A percentile compares a stretch with the other conserved stretches of the same genome.
These are phyloP conservation scores for Amphiprion clarkii DNA, from an alignment of 2,797 vertebrate genomes.

Conservation along the genomic window DNA sequence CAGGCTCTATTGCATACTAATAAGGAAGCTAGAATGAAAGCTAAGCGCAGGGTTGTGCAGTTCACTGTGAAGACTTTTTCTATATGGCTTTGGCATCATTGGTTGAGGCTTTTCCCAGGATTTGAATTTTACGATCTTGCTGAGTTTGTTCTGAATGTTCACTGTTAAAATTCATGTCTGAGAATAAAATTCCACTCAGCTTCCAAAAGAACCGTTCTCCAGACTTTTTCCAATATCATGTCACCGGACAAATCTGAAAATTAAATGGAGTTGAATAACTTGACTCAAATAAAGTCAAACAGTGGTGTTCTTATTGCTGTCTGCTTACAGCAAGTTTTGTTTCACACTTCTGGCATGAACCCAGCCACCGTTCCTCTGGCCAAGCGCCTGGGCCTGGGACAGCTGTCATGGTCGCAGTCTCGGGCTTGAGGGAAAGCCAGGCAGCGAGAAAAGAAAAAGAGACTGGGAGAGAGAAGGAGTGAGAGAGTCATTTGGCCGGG, in stretches of 20 bases:
- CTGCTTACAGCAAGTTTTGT: slow-evolving; percentile 72
- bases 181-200: slow-evolving; percentile 38
- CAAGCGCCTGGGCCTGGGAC: slow-evolving; percentile 74
- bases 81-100: slow-evolving; percentile 61
- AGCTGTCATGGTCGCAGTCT: slow-evolving; percentile 78
- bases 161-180: slow-evolving; percentile 41
- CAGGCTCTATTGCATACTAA: slow-evolving; percentile 87
- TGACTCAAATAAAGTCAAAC: slow-evolving; percentile 51
- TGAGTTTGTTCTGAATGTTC: slow-evolving; percentile 31
- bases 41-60: slow-evolving; percentile 74
- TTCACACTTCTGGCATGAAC: slow-evolving; percentile 71
- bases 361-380: slow-evolving; percentile 75
- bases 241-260: neutral
- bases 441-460: slow-evolving; percentile 65
- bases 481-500: slow-evolving; percentile 66
- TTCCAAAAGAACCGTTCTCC: slow-evolving; percentile 15
- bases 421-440: slow-evolving; percentile 73
- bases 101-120: slow-evolving; percentile 61
- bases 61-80: slow-evolving; percentile 75
- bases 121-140: slow-evolving; percentile 48
- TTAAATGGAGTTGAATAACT: slow-evolving; percentile 29
- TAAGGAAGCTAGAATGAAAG: slow-evolving; percentile 76
- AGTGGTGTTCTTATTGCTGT: slow-evolving; percentile 58
- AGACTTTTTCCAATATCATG: slow-evolving; percentile 1
- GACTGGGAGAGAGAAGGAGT: slow-evolving; percentile 56